Evolutionary conservation across 2,888 invertebrate species (phyloP), one percentile per base, ranked within the genome.

Genomic region (Augiades crinisus): DNA sequence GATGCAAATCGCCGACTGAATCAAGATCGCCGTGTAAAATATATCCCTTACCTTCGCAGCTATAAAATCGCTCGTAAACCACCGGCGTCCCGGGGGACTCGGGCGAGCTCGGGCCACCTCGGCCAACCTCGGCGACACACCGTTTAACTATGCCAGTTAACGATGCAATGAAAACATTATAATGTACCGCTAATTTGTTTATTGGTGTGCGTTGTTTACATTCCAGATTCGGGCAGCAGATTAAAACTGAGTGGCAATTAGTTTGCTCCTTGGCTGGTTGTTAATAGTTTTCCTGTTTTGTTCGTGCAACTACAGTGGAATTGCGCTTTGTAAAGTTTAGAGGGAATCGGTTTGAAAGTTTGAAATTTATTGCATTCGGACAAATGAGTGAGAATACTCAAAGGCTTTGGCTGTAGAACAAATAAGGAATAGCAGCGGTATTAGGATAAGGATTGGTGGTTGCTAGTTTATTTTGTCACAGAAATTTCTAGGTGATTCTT

Each of bases 1-100:
- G 33, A 49, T 49, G 49, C 41, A 49, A 41, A 49, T 41, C 49
- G 41, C 17, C 8, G 49, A 43, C 51, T 54, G 61, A 63, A 63
- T 62, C 56, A 62, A 58, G 61, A 64, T 58, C 41, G 54, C 5
- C 56, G 44, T 65, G 67, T 73, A 74, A 70, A 70, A 70, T 70
- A 57, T 58, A 75, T 73, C 78, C 72, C 71, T 71, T 71, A 74
- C 72, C 66, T 67, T 62, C 67, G 60, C 60, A 55, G 51, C 64
- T 59, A 74, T 77, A 78, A 75, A 76, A 68, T 56, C 59, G 59
- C 61, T 58, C 61, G 59, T 62, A 59, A 60, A 60, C 61, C 55
- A 44, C 17, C 33, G 10, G 2, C 34, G 38, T 37, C 41, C 50
- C 36, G 27, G 27, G 43, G 34, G 50, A 34, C 0, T 43, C 24